Evolutionary conservation across 2,888 invertebrate genomes (phyloP), one percentile per base, ranked within the genome.

Genomic region (Molanna angustata): DNA sequence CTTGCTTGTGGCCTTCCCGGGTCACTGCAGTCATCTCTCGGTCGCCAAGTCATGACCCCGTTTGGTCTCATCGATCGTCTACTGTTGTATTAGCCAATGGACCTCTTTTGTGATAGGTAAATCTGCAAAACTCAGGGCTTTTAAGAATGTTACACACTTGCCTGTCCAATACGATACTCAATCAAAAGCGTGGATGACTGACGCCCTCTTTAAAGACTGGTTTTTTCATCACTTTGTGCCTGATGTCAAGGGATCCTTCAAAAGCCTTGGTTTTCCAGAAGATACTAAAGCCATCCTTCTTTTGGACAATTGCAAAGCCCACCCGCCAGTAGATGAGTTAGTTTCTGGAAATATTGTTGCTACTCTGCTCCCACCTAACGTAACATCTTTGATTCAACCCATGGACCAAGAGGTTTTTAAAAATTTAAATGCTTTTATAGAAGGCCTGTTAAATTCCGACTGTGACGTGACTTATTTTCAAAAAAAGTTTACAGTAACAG

Each of bases 401-500:
- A n/a, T n/a, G n/a, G n/a, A n/a, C n/a, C n/a, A n/a, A n/a, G n/a
- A n/a, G n/a, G n/a, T n/a, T n/a, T n/a, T n/a, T n/a, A n/a, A n/a
- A n/a, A n/a, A n/a, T n/a, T n/a, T n/a, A n/a, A n/a, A n/a, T n/a
- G n/a, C n/a, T n/a, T n/a, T n/a, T n/a, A n/a, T n/a, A n/a, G n/a
- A n/a, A n/a, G n/a, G n/a, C n/a, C n/a, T n/a, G n/a, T n/a, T n/a
- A n/a, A n/a, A n/a, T n/a, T n/a, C n/a, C n/a, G n/a, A n/a, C n/a
- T n/a, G n/a, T n/a, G n/a, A n/a, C n/a, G n/a, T n/a, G n/a, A n/a
- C n/a, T n/a, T 9, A 35, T 27, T 27, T 27, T 27, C 35, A 35
- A 14, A n/a, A n/a, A n/a, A n/a, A n/a, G n/a, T 40, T 40, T 18
- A 40, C 19, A 40, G 40, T 18, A 9, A 18, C 13, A 18, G 40